Evolutionary conservation across 2,797 vertebrate genomes (phyloP).

Genomic region (Cebuella pygmaea): DNA sequence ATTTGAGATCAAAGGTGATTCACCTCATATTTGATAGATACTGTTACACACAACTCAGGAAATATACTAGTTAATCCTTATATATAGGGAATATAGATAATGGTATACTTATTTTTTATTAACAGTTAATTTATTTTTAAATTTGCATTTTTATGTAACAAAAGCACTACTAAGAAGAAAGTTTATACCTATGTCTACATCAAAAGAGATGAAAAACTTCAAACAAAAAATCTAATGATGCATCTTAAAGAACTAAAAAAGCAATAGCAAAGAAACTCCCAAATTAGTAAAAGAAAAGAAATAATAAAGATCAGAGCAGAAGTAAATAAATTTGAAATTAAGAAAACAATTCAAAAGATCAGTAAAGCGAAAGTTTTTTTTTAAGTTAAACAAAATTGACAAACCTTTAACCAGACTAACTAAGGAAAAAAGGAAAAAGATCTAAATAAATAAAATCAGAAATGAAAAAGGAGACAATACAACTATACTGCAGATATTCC

Average conservation of each 20-base stretch:
- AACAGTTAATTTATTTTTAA: not conserved
- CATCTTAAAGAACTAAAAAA: too few relatives aligned
- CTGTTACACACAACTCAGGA: not conserved
- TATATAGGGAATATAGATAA: not conserved
- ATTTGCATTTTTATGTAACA: too few relatives aligned
- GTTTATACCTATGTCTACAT: too few relatives aligned
- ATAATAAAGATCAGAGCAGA: not conserved
- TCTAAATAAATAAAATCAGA: not conserved
- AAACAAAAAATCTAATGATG: too few relatives aligned
- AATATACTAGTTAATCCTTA: not conserved
- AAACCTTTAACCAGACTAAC: not conserved
- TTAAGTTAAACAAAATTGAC: not conserved
- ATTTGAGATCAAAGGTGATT: not conserved
- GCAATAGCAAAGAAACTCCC: not conserved
- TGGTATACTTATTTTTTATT: not conserved
- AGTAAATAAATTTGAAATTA: not conserved
- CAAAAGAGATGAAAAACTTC: too few relatives aligned
- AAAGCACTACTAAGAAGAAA: too few relatives aligned
- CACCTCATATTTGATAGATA: not conserved
- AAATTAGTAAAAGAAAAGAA: not conserved
- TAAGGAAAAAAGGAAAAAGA: not conserved
- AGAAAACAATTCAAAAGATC: not conserved
- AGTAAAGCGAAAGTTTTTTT: not conserved
- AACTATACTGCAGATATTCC: not conserved
- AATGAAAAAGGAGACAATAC: not conserved